Conservation (phyloP, 2,888 invertebrate genomes). For the Listrodromus nycthemerus region DNA sequence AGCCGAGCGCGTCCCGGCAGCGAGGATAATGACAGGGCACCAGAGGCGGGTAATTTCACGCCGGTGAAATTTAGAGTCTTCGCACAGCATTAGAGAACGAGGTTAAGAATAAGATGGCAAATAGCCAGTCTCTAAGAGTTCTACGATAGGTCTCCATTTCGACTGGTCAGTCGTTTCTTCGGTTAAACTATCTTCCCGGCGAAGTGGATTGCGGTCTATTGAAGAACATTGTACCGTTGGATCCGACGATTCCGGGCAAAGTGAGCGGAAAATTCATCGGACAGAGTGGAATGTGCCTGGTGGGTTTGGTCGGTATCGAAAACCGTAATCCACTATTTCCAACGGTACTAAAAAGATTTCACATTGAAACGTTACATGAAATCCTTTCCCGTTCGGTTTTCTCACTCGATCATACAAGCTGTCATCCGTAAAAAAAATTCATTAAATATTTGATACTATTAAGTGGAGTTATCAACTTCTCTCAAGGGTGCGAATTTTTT, state of each 20-base stretch:
- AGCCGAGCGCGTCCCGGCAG: constrained; percentile 39
- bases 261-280: neutral
- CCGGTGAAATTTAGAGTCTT: constrained; percentile 71
- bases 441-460: no score
- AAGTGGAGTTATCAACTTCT: no score
- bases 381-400: no score
- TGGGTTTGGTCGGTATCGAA: neutral
- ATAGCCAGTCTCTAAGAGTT: constrained; percentile 37
- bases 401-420: no score
- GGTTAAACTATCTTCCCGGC: neutral
- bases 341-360: no score
- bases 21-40: constrained; percentile 69
- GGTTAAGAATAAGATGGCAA: constrained; percentile 46
- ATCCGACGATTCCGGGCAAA: neutral
- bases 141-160: constrained; percentile 42
- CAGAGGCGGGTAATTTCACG: constrained; percentile 69
- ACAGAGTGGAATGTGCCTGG: neutral
- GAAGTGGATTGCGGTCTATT: constrained; percentile 34
- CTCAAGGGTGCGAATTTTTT: no score
- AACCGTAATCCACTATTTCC: neutral
- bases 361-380: no score
- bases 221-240: neutral
- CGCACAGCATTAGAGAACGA: constrained; percentile 65
- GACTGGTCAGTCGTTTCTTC: constrained; percentile 7
- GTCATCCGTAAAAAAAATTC: no score